phyloP scores from a whole-genome alignment of 2,113 vertebrate species.

The Cynocephalus volans region DNA sequence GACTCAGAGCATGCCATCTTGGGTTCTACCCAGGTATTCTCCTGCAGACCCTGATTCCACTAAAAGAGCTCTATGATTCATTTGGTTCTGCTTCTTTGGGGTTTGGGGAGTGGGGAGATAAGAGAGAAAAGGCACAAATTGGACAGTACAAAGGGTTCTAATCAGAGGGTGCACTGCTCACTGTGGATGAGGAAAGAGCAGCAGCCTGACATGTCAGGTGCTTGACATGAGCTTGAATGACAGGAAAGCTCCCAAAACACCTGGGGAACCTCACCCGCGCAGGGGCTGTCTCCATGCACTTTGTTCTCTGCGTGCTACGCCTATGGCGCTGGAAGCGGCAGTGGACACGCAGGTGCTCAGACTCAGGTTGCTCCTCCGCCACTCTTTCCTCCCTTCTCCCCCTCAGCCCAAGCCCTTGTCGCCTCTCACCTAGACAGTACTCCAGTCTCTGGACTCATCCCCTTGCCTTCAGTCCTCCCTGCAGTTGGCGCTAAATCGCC shows the following conservation, averaged over 20 bases:
- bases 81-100: background rate
- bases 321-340: background rate
- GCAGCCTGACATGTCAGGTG: background rate
- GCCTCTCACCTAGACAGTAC: background rate
- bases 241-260: background rate
- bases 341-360: background rate
- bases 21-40: conserved; percentile 17
- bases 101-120: background rate
- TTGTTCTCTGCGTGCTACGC: background rate
- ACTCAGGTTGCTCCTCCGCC: too few species aligned
- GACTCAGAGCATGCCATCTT: conserved; percentile 24
- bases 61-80: conserved; percentile 37
- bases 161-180: background rate
- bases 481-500: background rate
- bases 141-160: background rate
- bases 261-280: background rate
- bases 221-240: background rate
- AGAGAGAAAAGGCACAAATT: background rate
- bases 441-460: background rate
- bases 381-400: background rate
- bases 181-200: background rate
- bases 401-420: background rate
- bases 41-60: background rate
- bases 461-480: background rate
- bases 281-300: background rate